Percentiles rank a stretch among this genome's conserved stretches.
Conservation (phyloP, 1,140 invertebrate genomes). For the Armadillidium nasatum region DNA sequence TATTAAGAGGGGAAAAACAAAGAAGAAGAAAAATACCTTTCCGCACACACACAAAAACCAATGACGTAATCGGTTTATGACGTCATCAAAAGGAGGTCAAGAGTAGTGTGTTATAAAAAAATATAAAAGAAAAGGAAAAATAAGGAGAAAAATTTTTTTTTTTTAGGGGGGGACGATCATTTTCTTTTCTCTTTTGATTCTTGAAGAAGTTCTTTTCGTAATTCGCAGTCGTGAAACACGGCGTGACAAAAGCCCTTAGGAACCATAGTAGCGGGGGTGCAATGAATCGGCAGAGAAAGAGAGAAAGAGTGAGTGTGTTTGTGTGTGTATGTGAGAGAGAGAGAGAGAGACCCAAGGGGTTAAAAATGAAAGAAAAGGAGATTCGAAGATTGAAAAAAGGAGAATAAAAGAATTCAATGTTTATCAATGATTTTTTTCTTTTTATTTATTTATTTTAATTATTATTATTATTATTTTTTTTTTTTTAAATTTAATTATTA, state of each 20-base stretch:
- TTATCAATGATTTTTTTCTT: too few relatives aligned
- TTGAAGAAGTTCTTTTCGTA: too few relatives aligned
- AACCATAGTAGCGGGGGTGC: not conserved
- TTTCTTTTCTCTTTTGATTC: too few relatives aligned
- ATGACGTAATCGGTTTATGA: not conserved
- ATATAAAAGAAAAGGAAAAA: constrained; percentile 1
- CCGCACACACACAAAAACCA: not conserved
- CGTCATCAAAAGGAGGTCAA: constrained; percentile 4
- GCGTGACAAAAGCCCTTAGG: not conserved
- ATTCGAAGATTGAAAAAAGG: too few relatives aligned
- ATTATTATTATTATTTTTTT: too few relatives aligned
- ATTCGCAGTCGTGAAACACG: too few relatives aligned
- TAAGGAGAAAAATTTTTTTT: not conserved
- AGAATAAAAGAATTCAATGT: too few relatives aligned
- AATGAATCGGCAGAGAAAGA: constrained; percentile 1
- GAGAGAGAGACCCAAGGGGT: constrained; percentile 8
- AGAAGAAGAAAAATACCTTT: not conserved
- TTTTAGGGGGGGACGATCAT: too few relatives aligned
- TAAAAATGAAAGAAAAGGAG: too few relatives aligned
- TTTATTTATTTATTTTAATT: too few relatives aligned
- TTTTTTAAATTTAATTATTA: too few relatives aligned
- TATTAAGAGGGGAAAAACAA: too few relatives aligned
- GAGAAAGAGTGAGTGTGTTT: constrained; percentile 24
- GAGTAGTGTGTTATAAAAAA: not conserved
- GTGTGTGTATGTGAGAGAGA: constrained; percentile 22